Evolutionary conservation across 2,113 vertebrate genomes (phyloP).

Genomic region (Petromus typicus): DNA sequence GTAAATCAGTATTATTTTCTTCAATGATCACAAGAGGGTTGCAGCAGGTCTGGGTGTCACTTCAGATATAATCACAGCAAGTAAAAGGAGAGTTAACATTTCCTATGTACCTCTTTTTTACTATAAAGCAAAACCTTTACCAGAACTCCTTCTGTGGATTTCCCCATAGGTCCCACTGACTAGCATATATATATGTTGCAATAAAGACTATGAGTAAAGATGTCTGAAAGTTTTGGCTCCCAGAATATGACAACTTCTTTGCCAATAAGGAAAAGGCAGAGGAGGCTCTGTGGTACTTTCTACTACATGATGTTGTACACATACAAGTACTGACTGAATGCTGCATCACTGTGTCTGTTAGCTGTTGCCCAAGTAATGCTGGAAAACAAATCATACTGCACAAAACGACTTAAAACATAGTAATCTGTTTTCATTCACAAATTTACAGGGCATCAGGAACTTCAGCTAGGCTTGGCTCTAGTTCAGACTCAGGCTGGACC

Average conservation of each 20-base stretch:
- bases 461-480: not conserved
- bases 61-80: not conserved
- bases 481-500: not conserved
- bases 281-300: not conserved
- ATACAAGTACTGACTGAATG: not conserved
- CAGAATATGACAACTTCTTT: not conserved
- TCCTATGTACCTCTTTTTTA: not conserved
- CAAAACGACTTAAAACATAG: not conserved
- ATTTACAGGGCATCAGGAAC: not conserved
- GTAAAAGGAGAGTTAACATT: not conserved
- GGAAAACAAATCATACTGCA: not conserved
- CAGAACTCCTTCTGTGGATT: not conserved
- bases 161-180: not conserved
- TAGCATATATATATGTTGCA: not conserved
- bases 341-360: not conserved
- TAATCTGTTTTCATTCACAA: not conserved
- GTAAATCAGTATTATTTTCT: not conserved
- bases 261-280: not conserved
- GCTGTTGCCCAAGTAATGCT: not conserved
- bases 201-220: not conserved
- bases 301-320: not conserved
- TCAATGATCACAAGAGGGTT: not conserved
- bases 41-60: not conserved
- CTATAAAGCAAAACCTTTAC: not conserved
- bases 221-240: not conserved